Evolutionary conservation across 2,797 vertebrate genomes (phyloP).

Genomic region (Trichosurus vulpecula): DNA sequence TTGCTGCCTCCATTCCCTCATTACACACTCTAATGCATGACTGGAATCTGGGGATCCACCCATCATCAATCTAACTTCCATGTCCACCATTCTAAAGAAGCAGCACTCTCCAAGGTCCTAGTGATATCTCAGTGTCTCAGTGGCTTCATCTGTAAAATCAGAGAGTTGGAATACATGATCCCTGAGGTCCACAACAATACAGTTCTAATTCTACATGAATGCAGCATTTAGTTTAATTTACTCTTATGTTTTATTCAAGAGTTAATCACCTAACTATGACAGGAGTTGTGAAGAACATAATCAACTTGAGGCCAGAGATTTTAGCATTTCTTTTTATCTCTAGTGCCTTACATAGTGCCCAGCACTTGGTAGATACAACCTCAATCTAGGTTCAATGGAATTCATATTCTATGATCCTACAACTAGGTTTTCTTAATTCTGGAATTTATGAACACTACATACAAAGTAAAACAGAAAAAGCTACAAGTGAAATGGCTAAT

Average conservation of each 20-base stretch:
- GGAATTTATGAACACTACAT: neutral
- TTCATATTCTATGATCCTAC: neutral
- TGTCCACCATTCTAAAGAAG: neutral
- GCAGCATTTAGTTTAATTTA: neutral
- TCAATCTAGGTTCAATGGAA: neutral
- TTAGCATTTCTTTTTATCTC: neutral
- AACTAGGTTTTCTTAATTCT: neutral
- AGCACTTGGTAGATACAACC: neutral
- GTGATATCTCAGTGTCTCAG: neutral
- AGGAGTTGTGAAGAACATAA: neutral
- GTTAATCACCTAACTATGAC: neutral
- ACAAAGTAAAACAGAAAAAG: neutral
- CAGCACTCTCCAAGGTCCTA: neutral
- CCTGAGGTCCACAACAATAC: neutral
- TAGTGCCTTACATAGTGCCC: neutral
- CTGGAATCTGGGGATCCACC: neutral
- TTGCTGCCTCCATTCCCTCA: neutral
- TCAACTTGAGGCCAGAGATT: neutral
- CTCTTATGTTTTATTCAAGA: neutral
- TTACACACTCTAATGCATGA: neutral
- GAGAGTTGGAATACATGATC: neutral
- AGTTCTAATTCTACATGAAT: neutral
- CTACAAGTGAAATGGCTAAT: neutral
- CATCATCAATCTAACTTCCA: neutral
- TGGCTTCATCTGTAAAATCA: neutral